Base-by-base conservation (phyloP, 2,797 vertebrate genomes). In the Acanthiza pusilla region DNA sequence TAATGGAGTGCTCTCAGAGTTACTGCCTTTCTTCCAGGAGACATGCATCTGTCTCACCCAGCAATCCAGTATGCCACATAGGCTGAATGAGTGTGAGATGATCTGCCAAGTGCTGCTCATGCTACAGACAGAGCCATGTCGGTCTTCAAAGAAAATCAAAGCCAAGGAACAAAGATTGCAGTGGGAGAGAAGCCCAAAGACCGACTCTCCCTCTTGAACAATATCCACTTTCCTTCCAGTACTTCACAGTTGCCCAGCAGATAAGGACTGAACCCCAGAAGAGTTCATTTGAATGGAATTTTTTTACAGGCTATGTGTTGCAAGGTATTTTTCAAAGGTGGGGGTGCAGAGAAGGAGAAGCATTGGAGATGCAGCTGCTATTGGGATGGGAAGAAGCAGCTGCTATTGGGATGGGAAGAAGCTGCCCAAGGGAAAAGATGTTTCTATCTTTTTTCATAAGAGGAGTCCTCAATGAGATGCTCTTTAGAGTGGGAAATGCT, bases 61-160 rank as follows among this genome's bases (percentile, higher is more conserved):
- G 26, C 0, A 1, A 65, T 6, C 12, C 43, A 70, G 17, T 3
- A 0, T 16, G 48, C 42, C 53, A 68, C 54, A 55, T 0, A 7
- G 47, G 42, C 54, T 40, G n/a, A 76, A 76, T 0, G 1, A 54
- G 29, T n/a, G 55, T 7, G 18, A 93, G 51, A 79, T 54, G 40
- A 54, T 85, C 71, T 13, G 12, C 32, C 1, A 21, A 67, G 48
- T 34, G 57, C 38, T 83, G 47, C 16, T 82, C 19, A 45, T 5
- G 5, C 54, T 72, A 71, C 2, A 73, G 38, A 38, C 57, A 90
- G 45, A 90, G 29, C 43, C 34, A 68, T 22, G n/a, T 6, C 73
- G 58, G 75, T 13, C 32, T 40, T 66, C 47, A 76, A 47, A 36
- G 20, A 40, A 87, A 94, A 82, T 70, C 63, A 85, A 79, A 55